Evolutionary conservation across 2,113 vertebrate species (phyloP).

Genomic region (Ictidomys tridecemlineatus): DNA sequence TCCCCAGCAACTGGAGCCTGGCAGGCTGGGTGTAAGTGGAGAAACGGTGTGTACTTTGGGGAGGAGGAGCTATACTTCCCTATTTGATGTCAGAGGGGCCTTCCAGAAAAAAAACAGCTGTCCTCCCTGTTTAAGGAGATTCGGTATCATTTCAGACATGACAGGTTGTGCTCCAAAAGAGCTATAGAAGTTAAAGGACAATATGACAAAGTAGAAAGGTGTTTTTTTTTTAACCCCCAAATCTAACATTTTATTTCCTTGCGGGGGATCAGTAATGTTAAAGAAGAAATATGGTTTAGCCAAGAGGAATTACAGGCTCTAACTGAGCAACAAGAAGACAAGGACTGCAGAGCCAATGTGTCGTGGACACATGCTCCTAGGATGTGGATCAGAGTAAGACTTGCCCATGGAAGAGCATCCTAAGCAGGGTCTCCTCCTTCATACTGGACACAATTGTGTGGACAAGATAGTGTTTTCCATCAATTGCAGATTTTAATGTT

Average conservation of each 20-base stretch:
- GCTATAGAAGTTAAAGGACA: background rate
- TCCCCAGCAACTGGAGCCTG: background rate
- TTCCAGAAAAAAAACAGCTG: background rate
- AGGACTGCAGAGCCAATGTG: background rate
- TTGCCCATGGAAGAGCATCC: background rate
- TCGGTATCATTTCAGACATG: background rate
- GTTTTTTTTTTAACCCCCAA: background rate
- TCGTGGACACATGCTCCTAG: background rate
- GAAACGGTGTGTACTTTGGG: background rate
- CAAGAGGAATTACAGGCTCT: no score
- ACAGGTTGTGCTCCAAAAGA: background rate
- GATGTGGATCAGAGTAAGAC: background rate
- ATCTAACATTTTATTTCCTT: background rate
- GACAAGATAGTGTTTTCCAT: background rate
- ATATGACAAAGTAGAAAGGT: background rate
- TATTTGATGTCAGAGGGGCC: background rate
- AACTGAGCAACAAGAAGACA: background rate
- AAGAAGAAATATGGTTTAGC: background rate
- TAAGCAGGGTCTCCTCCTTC: no score
- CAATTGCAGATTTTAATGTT: background rate
- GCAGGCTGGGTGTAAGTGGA: background rate
- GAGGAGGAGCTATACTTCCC: no score
- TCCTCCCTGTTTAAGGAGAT: background rate
- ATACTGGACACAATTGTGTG: accelerated
- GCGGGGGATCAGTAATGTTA: accelerated